Conservation (phyloP, 1,140 invertebrate genomes). For the Odontomachus brunneus region DNA sequence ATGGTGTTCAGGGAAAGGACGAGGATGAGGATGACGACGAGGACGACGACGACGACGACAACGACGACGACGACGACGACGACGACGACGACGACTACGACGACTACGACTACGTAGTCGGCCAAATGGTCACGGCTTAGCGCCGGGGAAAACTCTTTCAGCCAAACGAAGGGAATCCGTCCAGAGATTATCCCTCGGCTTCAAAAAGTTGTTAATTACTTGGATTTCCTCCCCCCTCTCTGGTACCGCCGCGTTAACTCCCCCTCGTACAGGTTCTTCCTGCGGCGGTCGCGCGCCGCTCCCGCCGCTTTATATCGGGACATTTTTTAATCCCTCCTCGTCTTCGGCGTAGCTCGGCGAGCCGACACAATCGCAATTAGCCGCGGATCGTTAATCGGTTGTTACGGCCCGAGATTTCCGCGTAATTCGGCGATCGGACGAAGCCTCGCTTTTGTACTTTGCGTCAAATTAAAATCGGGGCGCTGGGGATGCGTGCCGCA, state of each 20-base stretch:
- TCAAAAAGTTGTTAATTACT: conserved; percentile 86
- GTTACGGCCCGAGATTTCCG: conserved; percentile 67
- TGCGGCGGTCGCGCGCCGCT: conserved; percentile 57
- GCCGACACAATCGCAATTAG: conserved; percentile 76
- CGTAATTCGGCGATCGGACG: conserved; percentile 69
- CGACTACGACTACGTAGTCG: conserved; percentile 74
- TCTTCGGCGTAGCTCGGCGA: conserved; percentile 65
- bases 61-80: conserved; percentile 20
- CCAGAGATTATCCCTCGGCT: conserved; percentile 85
- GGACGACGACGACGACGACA: conserved; percentile 30
- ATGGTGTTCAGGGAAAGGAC: conserved; percentile 76
- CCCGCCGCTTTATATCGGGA: conserved; percentile 73
- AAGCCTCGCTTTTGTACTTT: conserved; percentile 37
- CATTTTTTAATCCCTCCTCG: conserved; percentile 76
- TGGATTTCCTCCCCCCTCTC: conserved; percentile 82
- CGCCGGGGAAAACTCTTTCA: conserved; percentile 84
- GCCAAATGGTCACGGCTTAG: conserved; percentile 85
- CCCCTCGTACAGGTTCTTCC: conserved; percentile 69
- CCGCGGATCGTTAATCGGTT: conserved; percentile 76
- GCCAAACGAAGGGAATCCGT: conserved; percentile 85
- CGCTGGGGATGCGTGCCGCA: not conserved
- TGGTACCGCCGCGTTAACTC: conserved; percentile 73
- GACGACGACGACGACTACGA: conserved; percentile 74
- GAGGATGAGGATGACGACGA: conserved; percentile 73
- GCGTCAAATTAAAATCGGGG: conserved; percentile 60